Evolutionary conservation across 2,797 vertebrate species (phyloP).

Genomic region (Lagorchestes hirsutus): DNA sequence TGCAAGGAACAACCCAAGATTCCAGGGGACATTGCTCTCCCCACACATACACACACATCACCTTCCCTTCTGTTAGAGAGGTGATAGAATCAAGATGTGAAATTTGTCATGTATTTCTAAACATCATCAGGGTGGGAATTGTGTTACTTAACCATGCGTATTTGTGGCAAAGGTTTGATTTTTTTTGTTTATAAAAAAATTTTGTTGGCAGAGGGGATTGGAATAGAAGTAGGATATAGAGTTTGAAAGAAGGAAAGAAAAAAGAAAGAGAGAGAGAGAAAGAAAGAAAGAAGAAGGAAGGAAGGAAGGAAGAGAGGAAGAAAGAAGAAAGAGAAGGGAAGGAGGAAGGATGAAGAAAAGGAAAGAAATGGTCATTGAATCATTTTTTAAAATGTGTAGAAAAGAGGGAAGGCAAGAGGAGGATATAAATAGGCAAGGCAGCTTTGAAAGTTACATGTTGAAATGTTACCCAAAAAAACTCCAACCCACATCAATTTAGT

Average conservation of each 20-base stretch:
- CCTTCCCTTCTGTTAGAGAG: background rate
- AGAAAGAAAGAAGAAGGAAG: rapidly evolving
- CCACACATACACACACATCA: too few relatives aligned
- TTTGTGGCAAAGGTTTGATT: background rate
- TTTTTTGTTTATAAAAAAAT: background rate
- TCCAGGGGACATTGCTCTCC: background rate
- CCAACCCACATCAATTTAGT: background rate
- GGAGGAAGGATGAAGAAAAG: background rate
- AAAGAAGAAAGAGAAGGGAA: rapidly evolving
- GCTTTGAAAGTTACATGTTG: background rate
- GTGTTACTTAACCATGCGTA: background rate
- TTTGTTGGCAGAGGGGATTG: background rate
- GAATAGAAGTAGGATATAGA: background rate
- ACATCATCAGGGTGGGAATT: background rate
- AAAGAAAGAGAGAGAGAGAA: background rate
- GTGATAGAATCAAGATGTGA: background rate
- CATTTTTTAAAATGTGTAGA: background rate
- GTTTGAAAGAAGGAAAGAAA: background rate
- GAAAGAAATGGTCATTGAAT: background rate
- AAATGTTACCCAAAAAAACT: background rate
- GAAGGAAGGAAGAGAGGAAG: rapidly evolving
- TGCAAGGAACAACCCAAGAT: background rate
- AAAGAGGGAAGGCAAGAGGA: background rate
- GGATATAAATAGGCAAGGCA: background rate
- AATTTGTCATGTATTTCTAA: background rate